phyloP scores from a whole-genome alignment of 23 tunicate genomes.

The Styela plicata region DNA sequence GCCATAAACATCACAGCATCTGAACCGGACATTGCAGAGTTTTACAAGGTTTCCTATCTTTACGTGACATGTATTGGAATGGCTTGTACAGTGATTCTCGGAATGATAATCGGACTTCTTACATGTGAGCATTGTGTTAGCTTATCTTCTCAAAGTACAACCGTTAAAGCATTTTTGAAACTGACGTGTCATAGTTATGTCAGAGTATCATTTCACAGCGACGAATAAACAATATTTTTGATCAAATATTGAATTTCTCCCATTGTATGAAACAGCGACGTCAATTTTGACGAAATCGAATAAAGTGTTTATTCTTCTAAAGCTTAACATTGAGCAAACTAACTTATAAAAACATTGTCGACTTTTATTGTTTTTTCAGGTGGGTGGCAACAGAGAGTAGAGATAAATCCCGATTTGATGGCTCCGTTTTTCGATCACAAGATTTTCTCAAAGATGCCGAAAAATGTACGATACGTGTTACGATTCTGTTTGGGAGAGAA shows the following conservation, averaged over 20 bases:
- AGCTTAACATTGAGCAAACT: no score
- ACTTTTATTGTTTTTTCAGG: constrained; percentile 30
- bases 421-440: constrained; percentile 53
- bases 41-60: not conserved
- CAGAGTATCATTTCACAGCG: no score
- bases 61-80: not conserved
- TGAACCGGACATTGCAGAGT: not conserved
- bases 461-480: constrained; percentile 24
- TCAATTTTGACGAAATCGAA: no score
- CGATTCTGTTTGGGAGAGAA: constrained; percentile 38
- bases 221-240: no score
- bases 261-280: no score
- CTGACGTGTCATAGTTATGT: no score
- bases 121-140: no score
- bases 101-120: not conserved
- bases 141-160: no score
- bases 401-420: constrained; percentile 35
- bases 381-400: constrained; percentile 45
- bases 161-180: no score
- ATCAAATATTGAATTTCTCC: no score
- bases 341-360: not conserved
- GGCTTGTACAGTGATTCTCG: not conserved
- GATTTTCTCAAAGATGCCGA: constrained; percentile 53
- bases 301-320: no score
- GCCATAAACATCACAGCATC: not conserved